phyloP scores from a whole-genome alignment of 1,140 invertebrate genomes.

The Eurytemora carolleeae region DNA sequence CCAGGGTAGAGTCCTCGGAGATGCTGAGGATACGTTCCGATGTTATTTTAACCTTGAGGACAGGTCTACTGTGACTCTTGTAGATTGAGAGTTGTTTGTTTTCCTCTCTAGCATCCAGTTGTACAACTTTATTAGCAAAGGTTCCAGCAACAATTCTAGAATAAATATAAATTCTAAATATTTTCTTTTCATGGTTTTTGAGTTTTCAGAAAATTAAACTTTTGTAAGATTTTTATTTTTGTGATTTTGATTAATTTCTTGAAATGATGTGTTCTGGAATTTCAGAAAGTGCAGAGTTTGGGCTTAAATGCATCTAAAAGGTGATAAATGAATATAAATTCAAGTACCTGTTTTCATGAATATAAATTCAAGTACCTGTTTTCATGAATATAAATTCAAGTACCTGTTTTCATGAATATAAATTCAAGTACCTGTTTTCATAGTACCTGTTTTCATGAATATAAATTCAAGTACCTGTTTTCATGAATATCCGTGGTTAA shows the following conservation, averaged over 20 bases:
- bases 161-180: neutral
- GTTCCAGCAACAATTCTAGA: neutral
- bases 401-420: too few species aligned
- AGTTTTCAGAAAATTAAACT: neutral
- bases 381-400: too few species aligned
- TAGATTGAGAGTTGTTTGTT: neutral
- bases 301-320: too few species aligned
- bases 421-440: too few species aligned
- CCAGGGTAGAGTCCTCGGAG: neutral
- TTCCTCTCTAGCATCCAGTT: neutral
- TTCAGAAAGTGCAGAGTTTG: too few species aligned
- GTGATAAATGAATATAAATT: too few species aligned
- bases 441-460: too few species aligned
- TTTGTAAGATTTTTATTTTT: neutral
- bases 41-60: neutral
- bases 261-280: too few species aligned
- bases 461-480: too few species aligned
- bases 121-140: neutral
- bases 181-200: neutral
- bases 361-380: too few species aligned
- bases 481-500: too few species aligned
- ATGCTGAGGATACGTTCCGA: neutral
- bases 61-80: neutral
- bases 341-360: too few species aligned
- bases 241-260: neutral